phyloP scores from a whole-genome alignment of 2,797 vertebrate species.

The Apodemus agrarius region DNA sequence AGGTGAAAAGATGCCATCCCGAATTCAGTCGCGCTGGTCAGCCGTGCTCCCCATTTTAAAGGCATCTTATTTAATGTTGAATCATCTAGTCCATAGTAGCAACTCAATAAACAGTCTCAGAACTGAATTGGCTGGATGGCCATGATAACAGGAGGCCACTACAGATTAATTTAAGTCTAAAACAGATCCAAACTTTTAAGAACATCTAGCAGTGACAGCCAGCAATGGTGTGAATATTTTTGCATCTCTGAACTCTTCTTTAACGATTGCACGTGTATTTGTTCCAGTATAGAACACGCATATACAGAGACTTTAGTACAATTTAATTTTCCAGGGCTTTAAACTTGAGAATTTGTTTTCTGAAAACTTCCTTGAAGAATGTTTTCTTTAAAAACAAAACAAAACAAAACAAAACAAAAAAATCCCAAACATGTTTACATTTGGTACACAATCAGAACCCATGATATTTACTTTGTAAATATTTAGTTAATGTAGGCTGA shows the following conservation, averaged over 20 bases:
- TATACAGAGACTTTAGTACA: not conserved
- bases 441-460: not conserved
- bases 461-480: conserved; percentile 8
- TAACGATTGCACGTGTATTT: not conserved
- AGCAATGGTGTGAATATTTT: not conserved
- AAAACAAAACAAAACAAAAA: not conserved
- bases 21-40: not conserved
- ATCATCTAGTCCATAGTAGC: not conserved
- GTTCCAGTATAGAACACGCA: not conserved
- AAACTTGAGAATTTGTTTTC: not conserved
- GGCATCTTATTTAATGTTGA: conserved; percentile 7
- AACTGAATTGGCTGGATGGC: not conserved
- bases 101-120: not conserved
- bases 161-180: conserved; percentile 6
- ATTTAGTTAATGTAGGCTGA: not conserved
- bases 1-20: not conserved
- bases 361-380: not conserved
- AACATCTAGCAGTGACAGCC: not conserved
- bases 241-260: not conserved
- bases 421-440: not conserved
- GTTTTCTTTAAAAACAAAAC: not conserved
- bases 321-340: conserved; percentile 29
- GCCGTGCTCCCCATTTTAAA: not conserved
- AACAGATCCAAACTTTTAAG: not conserved
- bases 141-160: not conserved